Base-by-base conservation (phyloP, 2,113 vertebrate species). In the Python bivittatus region DNA sequence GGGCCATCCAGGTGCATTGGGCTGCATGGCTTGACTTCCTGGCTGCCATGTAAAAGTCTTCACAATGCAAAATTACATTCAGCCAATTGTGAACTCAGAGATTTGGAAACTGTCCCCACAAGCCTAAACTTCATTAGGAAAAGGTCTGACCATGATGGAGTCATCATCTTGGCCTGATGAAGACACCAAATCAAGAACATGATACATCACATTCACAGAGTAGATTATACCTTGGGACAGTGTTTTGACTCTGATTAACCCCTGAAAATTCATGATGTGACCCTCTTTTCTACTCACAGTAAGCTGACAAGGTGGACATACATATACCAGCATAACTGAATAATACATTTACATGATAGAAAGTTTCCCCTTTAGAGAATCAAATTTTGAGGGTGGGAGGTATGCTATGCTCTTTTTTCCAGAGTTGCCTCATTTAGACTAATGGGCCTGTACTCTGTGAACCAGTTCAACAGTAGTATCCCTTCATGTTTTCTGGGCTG, bases 401-500 rank as follows among this genome's bases (percentile, higher is more conserved):
- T 92, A 56, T 44, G n/a, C 27, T 84, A 54, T 79, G 56, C n/a
- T 44, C 33, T 56, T 6, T 52, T 53, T 84, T 6, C 38, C 52
- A 86, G 52, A 54, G n/a, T 52, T 42, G 72, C 44, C 22, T 92
- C 44, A 89, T 92, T 92, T 48, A 64, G 88, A 27, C 22, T 64
- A 72, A 86, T 68, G 83, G 56, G 29, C n/a, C 25, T 79, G 60
- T 58, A 90, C 88, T 20, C 57, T 27, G 60, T 25, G 54, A 11
- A 86, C 48, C 33, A 61, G 88, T 15, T n/a, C 44, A 27, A 7
- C 15, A 64, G 88, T 48, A 53, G 27, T 87, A 86, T 89, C 68
- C 58, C 0, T 0, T 72, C 0, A 0, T 57, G 88, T 60, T 60
- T 57, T 64, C 2, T 0, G 4, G 57, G n/a, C 0, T 6, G 86